Base-by-base conservation (phyloP, 2,888 invertebrate species). In the Philereme vetulata region DNA sequence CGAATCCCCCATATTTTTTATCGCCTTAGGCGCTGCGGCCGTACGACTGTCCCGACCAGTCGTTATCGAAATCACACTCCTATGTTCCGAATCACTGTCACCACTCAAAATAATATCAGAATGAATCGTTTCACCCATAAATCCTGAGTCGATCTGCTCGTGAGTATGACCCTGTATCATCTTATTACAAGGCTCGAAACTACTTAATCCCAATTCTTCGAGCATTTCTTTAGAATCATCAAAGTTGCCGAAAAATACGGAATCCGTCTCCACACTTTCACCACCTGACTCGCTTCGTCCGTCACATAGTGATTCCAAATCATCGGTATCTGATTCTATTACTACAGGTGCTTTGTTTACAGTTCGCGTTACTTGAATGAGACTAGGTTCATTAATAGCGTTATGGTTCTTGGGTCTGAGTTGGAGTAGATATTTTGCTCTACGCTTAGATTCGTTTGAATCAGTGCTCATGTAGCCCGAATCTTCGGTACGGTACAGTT, bases 391-490 rank as follows among this genome's bases (percentile, higher is more conserved):
- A 10, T 79, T 77, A 35, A 82, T 44, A 3, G 6, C 65, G 40
- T 47, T 57, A 5, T 74, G 49, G 7, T 80, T 69, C 68, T 84
- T 88, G 5, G 90, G 88, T 70, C 81, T 86, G 32, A 90, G 68
- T 66, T 93, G 93, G 82, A 91, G 82, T 61, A 91, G 77, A 68
- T 88, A 92, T 66, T 86, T 88, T 7, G 91, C 89, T 73, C 88
- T 85, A 44, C 89, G 85, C 72, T 91, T 93, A 0, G 94, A 94
- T 72, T 95, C 95, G 59, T 93, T 94, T 2, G 96, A 97, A 77
- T 97, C 97, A 0, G 96, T 96, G 77, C 97, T 97, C 72, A 97
- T 93, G 74, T 97, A 97, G 0, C 97, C 97, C 7, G 97, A 96
- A 81, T 97, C 97, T 82, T 95, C 95, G 3, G 87, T 90, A 76